Evolutionary conservation across 2,797 vertebrate species (phyloP).

Genomic region (Xenops minutus): DNA sequence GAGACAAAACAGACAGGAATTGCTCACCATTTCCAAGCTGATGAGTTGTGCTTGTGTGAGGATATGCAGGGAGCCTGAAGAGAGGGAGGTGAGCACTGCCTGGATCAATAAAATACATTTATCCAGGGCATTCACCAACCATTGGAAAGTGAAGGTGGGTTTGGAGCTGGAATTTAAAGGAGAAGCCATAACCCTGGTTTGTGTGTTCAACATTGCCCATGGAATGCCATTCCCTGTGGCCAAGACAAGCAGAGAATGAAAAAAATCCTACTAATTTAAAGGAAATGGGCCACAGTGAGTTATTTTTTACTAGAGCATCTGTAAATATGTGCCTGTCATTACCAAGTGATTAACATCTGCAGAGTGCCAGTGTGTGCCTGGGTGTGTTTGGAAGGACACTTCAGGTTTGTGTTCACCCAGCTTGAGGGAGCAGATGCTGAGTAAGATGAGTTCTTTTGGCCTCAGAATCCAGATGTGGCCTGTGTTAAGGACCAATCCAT

Average conservation of each 20-base stretch:
- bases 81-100: not conserved
- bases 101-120: not conserved
- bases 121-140: not conserved
- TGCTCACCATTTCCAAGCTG: not conserved
- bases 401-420: not conserved
- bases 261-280: not conserved
- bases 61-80: not conserved
- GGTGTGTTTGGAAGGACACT: not conserved
- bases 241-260: not conserved
- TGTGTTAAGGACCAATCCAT: not conserved
- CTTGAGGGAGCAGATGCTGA: not conserved
- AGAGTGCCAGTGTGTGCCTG: not conserved
- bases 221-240: not conserved
- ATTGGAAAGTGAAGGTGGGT: not conserved
- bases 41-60: not conserved
- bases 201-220: not conserved
- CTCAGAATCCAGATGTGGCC: not conserved
- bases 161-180: not conserved
- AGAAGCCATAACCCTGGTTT: not conserved
- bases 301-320: not conserved
- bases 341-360: not conserved
- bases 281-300: not conserved
- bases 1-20: conserved; percentile 48
- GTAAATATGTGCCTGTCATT: not conserved
- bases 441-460: not conserved